Evolutionary conservation across 2,113 vertebrate species (phyloP).

Genomic region (Muntiacus reevesi): DNA sequence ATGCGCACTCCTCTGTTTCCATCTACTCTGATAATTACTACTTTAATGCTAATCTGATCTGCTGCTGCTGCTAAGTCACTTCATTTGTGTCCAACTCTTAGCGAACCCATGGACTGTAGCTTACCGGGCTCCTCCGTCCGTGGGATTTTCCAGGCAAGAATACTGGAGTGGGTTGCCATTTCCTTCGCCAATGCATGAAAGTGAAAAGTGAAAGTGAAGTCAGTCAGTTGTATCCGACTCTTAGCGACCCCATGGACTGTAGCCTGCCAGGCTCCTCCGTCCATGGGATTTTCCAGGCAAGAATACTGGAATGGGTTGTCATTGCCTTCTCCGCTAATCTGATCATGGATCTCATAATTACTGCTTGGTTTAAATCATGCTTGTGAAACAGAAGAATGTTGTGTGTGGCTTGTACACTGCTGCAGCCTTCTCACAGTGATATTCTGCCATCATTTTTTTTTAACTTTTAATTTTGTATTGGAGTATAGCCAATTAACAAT

Average conservation of each 20-base stretch:
- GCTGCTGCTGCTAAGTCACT: neutral
- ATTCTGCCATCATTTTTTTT: neutral
- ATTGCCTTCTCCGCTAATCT: neutral
- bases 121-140: rapidly evolving
- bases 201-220: neutral
- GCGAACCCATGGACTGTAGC: rapidly evolving
- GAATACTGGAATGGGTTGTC: neutral
- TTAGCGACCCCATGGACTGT: neutral
- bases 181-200: neutral
- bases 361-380: neutral
- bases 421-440: rapidly evolving
- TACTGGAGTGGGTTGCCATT: neutral
- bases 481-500: neutral
- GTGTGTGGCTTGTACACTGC: rapidly evolving
- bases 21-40: neutral
- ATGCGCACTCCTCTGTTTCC: rapidly evolving
- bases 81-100: rapidly evolving
- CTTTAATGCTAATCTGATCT: neutral
- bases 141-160: neutral
- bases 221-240: neutral
- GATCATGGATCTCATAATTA: too few relatives aligned
- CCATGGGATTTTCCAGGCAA: neutral
- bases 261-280: neutral
- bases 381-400: rapidly evolving
- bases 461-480: neutral